phyloP scores from a whole-genome alignment of 1,140 invertebrate species.

The Drosophila ironensis region DNA sequence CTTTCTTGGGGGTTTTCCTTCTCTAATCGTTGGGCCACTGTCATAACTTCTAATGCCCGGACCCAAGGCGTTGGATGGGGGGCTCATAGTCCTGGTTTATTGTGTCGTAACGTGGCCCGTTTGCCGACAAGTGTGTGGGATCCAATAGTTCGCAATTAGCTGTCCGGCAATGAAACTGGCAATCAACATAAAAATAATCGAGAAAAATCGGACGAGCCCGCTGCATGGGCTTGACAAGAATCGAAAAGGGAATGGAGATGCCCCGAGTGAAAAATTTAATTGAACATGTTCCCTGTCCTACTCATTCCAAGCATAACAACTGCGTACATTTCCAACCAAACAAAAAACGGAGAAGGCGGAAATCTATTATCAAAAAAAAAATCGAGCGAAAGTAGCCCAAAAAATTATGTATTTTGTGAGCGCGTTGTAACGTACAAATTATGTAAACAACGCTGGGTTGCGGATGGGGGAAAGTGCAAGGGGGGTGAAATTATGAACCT shows the following conservation, averaged over 20 bases:
- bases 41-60: slow-evolving; percentile 74
- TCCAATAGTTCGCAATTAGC: slow-evolving; percentile 77
- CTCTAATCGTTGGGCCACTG: too few relatives aligned
- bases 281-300: slow-evolving; percentile 40
- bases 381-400: slow-evolving; percentile 62
- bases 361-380: slow-evolving; percentile 72
- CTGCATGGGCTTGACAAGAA: background rate
- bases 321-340: slow-evolving; percentile 61
- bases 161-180: slow-evolving; percentile 47
- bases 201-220: slow-evolving; percentile 29
- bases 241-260: too few relatives aligned
- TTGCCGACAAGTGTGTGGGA: slow-evolving; percentile 2
- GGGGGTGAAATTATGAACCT: slow-evolving; percentile 69
- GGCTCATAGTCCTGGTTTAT: slow-evolving; percentile 70
- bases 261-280: slow-evolving; percentile 60
- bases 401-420: slow-evolving; percentile 58
- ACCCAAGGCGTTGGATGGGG: slow-evolving; percentile 5
- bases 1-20: too few relatives aligned
- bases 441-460: slow-evolving; percentile 67
- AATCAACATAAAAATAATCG: slow-evolving; percentile 76
- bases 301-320: slow-evolving; percentile 31
- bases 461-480: background rate
- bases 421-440: slow-evolving; percentile 80
- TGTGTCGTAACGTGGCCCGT: slow-evolving; percentile 49
- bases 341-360: slow-evolving; percentile 31